Conservation (phyloP, 2,888 invertebrate genomes). For the Apodemia mormo region DNA sequence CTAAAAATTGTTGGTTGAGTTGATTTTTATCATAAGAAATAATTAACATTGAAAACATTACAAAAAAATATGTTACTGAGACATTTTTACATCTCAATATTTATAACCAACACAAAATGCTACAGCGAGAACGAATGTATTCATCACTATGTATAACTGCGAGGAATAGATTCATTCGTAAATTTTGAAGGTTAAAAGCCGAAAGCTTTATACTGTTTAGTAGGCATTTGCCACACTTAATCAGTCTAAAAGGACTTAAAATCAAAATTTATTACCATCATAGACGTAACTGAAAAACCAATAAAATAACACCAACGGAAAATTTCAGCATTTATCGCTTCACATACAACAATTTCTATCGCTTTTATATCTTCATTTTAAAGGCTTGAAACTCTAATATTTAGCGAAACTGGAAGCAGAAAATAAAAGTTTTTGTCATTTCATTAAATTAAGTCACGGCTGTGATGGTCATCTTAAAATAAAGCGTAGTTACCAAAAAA, state of each 20-base stretch:
- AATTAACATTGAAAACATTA: neutral
- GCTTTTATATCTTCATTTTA: no score
- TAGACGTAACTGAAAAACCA: neutral
- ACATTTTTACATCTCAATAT: neutral
- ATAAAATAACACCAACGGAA: neutral
- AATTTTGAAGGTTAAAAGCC: neutral
- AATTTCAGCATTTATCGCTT: neutral
- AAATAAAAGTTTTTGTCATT: neutral
- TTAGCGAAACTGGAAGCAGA: neutral
- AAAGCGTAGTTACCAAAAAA: slow-evolving; percentile 64
- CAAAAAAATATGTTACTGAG: neutral
- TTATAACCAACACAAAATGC: neutral
- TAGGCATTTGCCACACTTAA: neutral
- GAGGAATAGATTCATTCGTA: neutral
- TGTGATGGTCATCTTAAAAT: neutral
- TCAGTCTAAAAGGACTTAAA: neutral
- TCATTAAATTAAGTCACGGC: neutral
- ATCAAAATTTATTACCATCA: neutral
- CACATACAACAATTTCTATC: no score
- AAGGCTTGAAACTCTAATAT: neutral
- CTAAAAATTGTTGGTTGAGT: no score
- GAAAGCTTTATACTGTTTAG: neutral
- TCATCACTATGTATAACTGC: neutral
- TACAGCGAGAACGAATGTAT: neutral
- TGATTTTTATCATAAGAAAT: no score